Percentiles rank a stretch among this genome's conserved stretches.
These are phyloP conservation scores for Molossus alvarezi DNA, from an alignment of 2,797 vertebrate species.

Conservation along the genomic window DNA sequence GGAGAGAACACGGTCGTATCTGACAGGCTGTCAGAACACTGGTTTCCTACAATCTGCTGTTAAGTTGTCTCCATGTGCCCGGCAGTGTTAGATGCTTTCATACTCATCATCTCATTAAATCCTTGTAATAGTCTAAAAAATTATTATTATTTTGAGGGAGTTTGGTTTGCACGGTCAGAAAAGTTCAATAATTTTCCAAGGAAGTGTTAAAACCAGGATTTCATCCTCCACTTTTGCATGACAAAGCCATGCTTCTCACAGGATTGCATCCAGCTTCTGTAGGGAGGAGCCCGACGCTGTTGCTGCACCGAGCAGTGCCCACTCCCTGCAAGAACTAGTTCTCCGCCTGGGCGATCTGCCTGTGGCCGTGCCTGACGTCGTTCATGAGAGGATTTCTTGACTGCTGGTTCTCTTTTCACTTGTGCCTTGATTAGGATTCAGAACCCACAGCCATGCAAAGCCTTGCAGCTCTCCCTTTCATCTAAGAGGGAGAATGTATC, in stretches of 20 bases:
- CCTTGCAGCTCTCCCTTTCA: neutral
- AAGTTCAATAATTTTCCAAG: slow-evolving; percentile 25
- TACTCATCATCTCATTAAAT: neutral
- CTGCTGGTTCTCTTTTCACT: neutral
- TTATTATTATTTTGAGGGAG: neutral
- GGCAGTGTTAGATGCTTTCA: neutral
- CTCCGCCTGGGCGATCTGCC: neutral
- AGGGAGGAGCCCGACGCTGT: neutral
- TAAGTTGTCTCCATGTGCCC: neutral
- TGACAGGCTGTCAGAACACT: neutral
- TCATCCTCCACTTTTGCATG: neutral
- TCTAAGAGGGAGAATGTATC: neutral
- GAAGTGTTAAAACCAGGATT: slow-evolving; percentile 5
- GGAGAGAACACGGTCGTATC: neutral
- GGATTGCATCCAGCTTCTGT: neutral
- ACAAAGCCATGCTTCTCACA: neutral
- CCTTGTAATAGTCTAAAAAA: neutral
- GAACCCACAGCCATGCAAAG: neutral
- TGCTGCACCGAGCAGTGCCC: neutral
- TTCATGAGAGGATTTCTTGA: neutral
- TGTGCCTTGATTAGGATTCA: neutral
- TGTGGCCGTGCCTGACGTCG: neutral
- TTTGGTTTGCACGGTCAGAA: neutral
- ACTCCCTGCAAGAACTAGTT: neutral
- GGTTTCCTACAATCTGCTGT: neutral